Evolutionary conservation across 2,797 vertebrate species (phyloP).

Genomic region (Meriones psammophilus): DNA sequence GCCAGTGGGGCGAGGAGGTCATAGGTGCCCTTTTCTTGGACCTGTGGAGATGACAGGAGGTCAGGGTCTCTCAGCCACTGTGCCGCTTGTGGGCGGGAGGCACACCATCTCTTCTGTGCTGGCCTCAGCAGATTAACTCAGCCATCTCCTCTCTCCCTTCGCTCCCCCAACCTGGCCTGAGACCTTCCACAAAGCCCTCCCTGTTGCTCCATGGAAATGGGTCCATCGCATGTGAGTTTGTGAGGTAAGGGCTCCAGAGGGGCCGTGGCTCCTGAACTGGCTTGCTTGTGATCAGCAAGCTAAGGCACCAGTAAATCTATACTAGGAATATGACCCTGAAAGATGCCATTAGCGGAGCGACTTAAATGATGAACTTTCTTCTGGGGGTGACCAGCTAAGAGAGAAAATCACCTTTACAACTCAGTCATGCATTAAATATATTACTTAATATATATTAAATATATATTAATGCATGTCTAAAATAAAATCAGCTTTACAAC

Average conservation of each 20-base stretch:
- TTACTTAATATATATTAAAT: no score
- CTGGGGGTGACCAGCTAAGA: background rate
- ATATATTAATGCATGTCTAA: no score
- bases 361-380: background rate
- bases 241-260: background rate
- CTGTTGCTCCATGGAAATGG: fast-evolving
- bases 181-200: background rate
- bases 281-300: background rate
- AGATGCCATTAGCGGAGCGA: background rate
- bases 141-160: background rate
- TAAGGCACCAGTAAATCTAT: background rate
- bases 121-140: background rate
- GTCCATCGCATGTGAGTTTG: background rate
- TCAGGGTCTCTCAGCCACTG: background rate
- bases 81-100: background rate
- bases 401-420: background rate
- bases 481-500: no score
- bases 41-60: slow-evolving; percentile 87
- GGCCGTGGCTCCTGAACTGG: background rate
- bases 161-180: background rate
- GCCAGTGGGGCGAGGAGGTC: slow-evolving; percentile 95
- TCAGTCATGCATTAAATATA: background rate
- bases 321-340: background rate
- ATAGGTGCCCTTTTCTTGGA: slow-evolving; percentile 95
- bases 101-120: background rate